Conservation (phyloP, 2,888 invertebrate genomes). For the Ceriagrion tenellum region DNA sequence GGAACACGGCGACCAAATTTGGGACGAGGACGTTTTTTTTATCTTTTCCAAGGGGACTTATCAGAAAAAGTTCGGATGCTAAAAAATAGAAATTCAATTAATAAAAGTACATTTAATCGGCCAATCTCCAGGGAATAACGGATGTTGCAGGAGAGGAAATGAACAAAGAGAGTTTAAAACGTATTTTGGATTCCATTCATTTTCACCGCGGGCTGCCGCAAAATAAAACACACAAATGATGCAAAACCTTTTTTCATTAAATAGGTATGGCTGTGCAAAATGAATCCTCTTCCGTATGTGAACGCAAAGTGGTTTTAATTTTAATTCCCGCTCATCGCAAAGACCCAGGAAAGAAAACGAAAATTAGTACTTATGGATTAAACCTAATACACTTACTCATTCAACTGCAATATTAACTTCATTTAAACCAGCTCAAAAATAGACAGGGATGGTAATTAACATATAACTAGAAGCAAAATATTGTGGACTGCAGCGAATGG, state of each 20-base stretch:
- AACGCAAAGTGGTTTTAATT: not conserved
- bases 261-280: not conserved
- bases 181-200: not conserved
- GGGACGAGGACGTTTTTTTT: not conserved
- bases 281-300: not conserved
- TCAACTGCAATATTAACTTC: not conserved
- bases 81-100: not conserved
- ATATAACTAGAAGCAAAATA: too few relatives aligned
- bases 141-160: not conserved
- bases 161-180: not conserved
- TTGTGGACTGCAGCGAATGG: too few relatives aligned
- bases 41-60: not conserved
- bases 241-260: not conserved
- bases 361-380: not conserved
- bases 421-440: not conserved
- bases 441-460: too few relatives aligned
- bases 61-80: not conserved
- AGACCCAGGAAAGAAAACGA: not conserved
- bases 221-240: not conserved
- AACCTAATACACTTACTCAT: not conserved
- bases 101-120: not conserved
- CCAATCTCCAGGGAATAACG: not conserved
- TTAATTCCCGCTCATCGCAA: not conserved
- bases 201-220: not conserved
- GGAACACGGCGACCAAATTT: not conserved